Evolutionary conservation across 2,888 invertebrate species (phyloP), one percentile per base, ranked within the genome.

Genomic region (Melanchra persicariae): DNA sequence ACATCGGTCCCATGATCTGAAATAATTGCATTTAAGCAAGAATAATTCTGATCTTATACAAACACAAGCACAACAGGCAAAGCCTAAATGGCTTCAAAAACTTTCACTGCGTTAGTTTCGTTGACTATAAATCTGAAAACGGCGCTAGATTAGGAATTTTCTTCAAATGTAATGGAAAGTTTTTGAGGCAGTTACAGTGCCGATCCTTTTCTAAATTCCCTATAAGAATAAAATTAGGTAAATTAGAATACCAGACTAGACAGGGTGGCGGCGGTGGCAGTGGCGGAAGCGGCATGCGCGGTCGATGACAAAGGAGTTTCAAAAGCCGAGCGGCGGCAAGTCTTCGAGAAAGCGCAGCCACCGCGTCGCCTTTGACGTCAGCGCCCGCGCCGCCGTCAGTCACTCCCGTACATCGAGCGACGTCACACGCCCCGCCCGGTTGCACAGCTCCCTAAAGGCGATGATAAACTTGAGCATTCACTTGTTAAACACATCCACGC

Each of bases 1-100:
- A 84, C 76, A 97, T 89, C 0, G 96, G 96, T 2, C 97, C 97
- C 96, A 97, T 97, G 0, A 97, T 96, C 88, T 97, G 47, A 92
- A 22, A 65, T 45, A 43, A 83, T 40, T 6, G 47, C 70, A 61
- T 45, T 0, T 7, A 7, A 55, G 7, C n/a, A 37, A 47, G 8
- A 54, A 40, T 15, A 55, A 24, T 30, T 22, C n/a, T 30, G 0
- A 17, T 47, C 8, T 34, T 10, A 10, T 15, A 17, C 1, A 58
- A 10, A 40, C 9, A 22, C 15, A 30, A n/a, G 45, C 45, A 34
- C 34, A 34, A 34, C 34, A 8, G 9, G 34, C 34, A 34, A 34
- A 34, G 8, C 34, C n/a, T n/a, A n/a, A n/a, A n/a, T n/a, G 6
- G 9, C 34, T 34, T 34, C 34, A 34, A 34, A 34, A 34, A 34